Conservation (phyloP, 2,113 vertebrate genomes). For the Epinephelus lanceolatus region DNA sequence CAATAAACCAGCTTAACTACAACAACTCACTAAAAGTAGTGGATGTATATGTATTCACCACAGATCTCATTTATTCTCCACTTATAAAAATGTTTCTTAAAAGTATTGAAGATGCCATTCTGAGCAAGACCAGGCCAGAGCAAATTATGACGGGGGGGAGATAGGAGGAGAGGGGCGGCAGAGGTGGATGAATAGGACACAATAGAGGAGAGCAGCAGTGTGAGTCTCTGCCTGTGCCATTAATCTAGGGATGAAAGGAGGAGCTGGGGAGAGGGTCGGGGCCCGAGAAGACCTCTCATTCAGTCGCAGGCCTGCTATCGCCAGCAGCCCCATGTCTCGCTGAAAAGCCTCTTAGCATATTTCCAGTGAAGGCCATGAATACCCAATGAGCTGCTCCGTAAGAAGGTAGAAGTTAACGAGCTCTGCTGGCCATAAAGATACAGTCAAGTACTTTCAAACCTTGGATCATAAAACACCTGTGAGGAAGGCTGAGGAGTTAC, state of each 20-base stretch:
- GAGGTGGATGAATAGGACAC: constrained; percentile 37
- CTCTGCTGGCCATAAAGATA: constrained; percentile 54
- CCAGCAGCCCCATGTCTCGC: constrained; percentile 35
- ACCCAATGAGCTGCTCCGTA: constrained; percentile 56
- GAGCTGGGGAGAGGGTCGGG: constrained; percentile 57
- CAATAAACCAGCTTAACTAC: background rate
- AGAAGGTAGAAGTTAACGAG: constrained; percentile 36
- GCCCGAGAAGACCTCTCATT: constrained; percentile 63
- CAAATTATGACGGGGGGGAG: constrained; percentile 37
- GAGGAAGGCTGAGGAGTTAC: constrained; percentile 24
- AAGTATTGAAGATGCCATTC: constrained; percentile 1
- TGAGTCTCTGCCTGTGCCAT: constrained; percentile 52
- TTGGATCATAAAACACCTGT: constrained; percentile 42
- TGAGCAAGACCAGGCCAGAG: constrained; percentile 3
- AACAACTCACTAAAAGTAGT: background rate
- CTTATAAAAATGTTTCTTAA: background rate
- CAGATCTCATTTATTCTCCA: background rate
- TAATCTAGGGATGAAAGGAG: constrained; percentile 70
- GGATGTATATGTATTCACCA: background rate
- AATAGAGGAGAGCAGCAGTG: constrained; percentile 47
- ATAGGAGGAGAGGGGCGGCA: constrained; percentile 4
- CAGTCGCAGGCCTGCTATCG: constrained; percentile 46
- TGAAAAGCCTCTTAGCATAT: constrained; percentile 69
- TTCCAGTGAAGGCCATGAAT: constrained; percentile 59
- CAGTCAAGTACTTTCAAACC: constrained; percentile 42